Base-by-base conservation (phyloP, 2,113 vertebrate genomes). In the Talpa occidentalis region DNA sequence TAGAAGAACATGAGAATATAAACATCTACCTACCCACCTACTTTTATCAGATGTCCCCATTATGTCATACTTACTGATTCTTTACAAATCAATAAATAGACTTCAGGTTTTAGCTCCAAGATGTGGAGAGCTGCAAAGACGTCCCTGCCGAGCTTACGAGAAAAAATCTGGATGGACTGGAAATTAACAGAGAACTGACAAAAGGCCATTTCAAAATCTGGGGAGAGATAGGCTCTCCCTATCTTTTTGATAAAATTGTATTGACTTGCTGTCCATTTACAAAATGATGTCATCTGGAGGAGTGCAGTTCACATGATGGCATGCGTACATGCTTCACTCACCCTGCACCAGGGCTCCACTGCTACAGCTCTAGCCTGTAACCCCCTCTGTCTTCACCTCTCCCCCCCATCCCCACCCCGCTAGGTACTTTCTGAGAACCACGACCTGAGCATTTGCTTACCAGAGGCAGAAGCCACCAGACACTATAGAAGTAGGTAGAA, bases 21-120 rank as follows among this genome's bases (percentile, higher is more conserved):
- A 91, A 52, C 84, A 93, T 54, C 69, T 93, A 74, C 67, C 70
- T 70, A 73, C 80, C 56, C 17, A 86, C 80, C 64, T 66, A 82
- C 54, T 83, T 93, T 94, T 83, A 82, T 91, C 59, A 94, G 73
- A 86, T 95, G 73, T 91, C 78, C 82, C 52, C 64, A 72, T 93
- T 86, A 94, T 93, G 78, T 94, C 88, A 91, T 88, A 89, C 49
- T 72, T 80, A 62, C 54, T 94, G 79, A 62, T 86, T 35, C 59
- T 78, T 94, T 67, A 86, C 88, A 93, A 96, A 87, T 73, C 88
- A 91, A 62, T 92, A 91, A 94, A 78, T 66, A 85, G 76, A 91
- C 87, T 95, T 89, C 70, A 49, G 67, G 64, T 91, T 95, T 95
- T 42, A 81, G 35, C 60, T 88, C 66, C 72, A 82, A 92, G 52